A percentile compares a stretch with the other conserved stretches of the same genome.
phyloP scores from a whole-genome alignment of 2,888 invertebrate genomes.

The Cryptocephalus primarius region DNA sequence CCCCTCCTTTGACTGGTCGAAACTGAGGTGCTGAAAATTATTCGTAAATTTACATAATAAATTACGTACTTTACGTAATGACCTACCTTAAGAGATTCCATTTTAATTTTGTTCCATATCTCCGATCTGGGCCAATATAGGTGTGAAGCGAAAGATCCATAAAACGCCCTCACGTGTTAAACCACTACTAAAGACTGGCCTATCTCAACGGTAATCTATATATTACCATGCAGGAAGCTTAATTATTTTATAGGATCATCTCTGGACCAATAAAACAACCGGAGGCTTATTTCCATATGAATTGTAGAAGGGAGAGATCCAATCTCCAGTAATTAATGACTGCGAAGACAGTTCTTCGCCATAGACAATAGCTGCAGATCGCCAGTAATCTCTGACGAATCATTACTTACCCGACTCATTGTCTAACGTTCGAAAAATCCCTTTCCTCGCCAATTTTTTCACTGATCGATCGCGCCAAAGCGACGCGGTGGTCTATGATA shows the following conservation, averaged over 20 bases:
- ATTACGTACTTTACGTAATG: neutral
- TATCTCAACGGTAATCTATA: constrained; percentile 14
- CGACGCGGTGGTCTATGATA: constrained; percentile 13
- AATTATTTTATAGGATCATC: constrained; percentile 26
- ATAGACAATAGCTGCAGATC: neutral
- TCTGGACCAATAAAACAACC: constrained; percentile 19
- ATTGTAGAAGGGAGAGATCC: constrained; percentile 1
- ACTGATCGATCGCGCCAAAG: neutral
- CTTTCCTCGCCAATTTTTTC: neutral
- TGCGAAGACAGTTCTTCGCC: neutral
- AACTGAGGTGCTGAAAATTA: too few relatives aligned
- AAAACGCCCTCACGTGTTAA: constrained; percentile 16
- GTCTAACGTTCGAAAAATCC: neutral
- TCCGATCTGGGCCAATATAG: constrained; percentile 7
- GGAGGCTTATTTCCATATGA: constrained; percentile 26
- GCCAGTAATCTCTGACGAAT: neutral
- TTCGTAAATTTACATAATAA: too few relatives aligned
- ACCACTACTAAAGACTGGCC: constrained; percentile 8
- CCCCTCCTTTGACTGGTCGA: too few relatives aligned
- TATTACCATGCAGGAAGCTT: constrained; percentile 23
- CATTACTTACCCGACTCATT: neutral
- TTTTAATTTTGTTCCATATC: neutral
- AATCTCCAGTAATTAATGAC: constrained; percentile 1
- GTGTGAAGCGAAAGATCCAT: constrained; percentile 17
- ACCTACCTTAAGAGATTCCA: neutral